phyloP scores from a whole-genome alignment of 2,797 vertebrate genomes.

The Syndactyla subalaris region DNA sequence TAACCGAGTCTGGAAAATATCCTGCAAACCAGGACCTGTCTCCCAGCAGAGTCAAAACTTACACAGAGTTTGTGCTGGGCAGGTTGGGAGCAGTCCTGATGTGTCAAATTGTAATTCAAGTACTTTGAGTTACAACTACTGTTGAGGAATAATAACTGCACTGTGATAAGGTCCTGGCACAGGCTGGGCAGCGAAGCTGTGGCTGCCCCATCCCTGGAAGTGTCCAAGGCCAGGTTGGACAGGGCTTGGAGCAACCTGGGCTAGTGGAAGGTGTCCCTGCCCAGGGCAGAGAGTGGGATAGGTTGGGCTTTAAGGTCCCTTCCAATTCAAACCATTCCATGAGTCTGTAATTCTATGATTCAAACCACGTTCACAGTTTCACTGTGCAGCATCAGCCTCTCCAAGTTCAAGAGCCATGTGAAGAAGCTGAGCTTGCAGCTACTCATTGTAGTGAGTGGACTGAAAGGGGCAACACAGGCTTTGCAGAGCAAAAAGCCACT shows the following conservation, averaged over 20 bases:
- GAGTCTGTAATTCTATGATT: not conserved
- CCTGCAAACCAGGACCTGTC: slow-evolving; percentile 19
- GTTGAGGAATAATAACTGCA: not conserved
- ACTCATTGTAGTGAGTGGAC: not conserved
- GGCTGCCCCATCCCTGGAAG: not conserved
- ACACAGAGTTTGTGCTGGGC: not conserved
- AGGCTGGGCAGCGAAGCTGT: not conserved
- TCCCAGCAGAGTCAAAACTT: not conserved
- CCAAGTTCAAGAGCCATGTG: accelerated
- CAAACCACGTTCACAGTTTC: not conserved
- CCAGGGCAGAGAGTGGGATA: not conserved
- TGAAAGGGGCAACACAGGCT: not conserved
- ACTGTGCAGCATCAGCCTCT: not conserved
- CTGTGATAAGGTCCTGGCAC: not conserved
- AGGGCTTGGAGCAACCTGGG: accelerated
- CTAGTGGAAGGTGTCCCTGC: not conserved
- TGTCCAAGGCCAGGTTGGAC: not conserved
- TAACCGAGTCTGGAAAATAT: slow-evolving; percentile 50
- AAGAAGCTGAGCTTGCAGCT: not conserved
- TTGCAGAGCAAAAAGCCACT: not conserved
- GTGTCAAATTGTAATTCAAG: not conserved
- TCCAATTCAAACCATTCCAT: not conserved
- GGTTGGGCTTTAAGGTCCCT: not conserved
- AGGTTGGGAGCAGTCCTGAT: not conserved
- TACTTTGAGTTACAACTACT: not conserved